Evolutionary conservation across 2,113 vertebrate genomes (phyloP), one percentile per base, ranked within the genome.

Genomic region (Oriolus oriolus): DNA sequence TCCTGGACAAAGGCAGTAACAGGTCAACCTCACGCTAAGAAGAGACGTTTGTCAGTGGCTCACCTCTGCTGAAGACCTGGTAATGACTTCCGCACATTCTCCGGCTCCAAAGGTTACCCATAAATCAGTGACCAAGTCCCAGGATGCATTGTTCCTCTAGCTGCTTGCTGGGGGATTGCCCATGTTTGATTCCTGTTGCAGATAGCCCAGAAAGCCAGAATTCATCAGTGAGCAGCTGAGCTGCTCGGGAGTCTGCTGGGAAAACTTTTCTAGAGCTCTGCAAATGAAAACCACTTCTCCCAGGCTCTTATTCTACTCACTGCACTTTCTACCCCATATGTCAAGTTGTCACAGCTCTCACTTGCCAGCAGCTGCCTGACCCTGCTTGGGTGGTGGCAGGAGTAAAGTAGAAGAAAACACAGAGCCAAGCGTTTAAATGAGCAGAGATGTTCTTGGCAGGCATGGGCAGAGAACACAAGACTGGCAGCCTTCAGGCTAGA

Each of bases 211-310:
- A 83, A 71, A 85, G 57, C 20, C 87, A 92, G 88, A 73, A 53
- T 80, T 73, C 50, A 16, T 41, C 50, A 65, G 68, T 64, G 84
- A 94, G 70, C 81, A 71, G 60, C 64, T 91, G 66, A 93, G 39
- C 77, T 82, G 53, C 76, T 84, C 37, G 6, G 66, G 71, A 93
- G 75, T 22, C 66, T 52, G 49, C 63, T 73, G 66, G 54, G 68
- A 73, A 87, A 87, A 84, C 69, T 13, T 9, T 27, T 42, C 56
- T 41, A 57, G 85, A 93, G 71, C 45, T 86, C 63, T 79, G 45
- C 45, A 88, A 65, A 17, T 74, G 94, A 83, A 94, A 95, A 77
- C 31, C 85, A 52, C 68, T 94, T 94, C 71, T 95, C 66, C 44
- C 8, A 1, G 75, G 88, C 63, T 86, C 68, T 77, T 42, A 42